These are phyloP conservation scores for Ceyx erithaca DNA, from an alignment of 2,797 vertebrate genomes.

Conservation along the genomic window DNA sequence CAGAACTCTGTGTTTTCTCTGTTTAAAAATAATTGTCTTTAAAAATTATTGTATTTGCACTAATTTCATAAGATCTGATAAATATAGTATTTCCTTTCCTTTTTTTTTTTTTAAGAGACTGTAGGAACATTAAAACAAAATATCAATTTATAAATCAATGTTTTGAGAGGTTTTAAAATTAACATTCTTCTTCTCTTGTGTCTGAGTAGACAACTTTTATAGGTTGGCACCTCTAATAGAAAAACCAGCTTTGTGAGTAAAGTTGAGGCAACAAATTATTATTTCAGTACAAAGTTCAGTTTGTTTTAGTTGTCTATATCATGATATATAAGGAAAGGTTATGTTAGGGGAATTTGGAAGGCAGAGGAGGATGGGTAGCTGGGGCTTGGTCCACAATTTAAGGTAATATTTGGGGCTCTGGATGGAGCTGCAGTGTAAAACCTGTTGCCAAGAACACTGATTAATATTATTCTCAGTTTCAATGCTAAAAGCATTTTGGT, in stretches of 20 bases:
- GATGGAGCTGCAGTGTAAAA: not conserved
- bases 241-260: not conserved
- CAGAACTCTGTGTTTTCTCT: not conserved
- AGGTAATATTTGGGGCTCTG: not conserved
- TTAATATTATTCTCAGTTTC: not conserved
- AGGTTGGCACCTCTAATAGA: not conserved
- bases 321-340: not conserved
- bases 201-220: not conserved
- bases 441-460: not conserved
- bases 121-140: not conserved
- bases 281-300: not conserved
- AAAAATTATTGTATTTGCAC: not conserved
- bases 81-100: not conserved
- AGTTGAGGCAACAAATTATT: not conserved
- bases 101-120: not conserved
- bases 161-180: not conserved
- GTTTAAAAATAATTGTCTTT: not conserved
- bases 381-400: not conserved
- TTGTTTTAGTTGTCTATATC: not conserved
- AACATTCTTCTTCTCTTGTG: not conserved
- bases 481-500: not conserved
- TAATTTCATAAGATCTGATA: not conserved
- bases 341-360: not conserved
- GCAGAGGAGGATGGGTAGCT: not conserved
- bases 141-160: not conserved